Base-by-base conservation (phyloP, 2,797 vertebrate species). In the Austrolebias charrua region DNA sequence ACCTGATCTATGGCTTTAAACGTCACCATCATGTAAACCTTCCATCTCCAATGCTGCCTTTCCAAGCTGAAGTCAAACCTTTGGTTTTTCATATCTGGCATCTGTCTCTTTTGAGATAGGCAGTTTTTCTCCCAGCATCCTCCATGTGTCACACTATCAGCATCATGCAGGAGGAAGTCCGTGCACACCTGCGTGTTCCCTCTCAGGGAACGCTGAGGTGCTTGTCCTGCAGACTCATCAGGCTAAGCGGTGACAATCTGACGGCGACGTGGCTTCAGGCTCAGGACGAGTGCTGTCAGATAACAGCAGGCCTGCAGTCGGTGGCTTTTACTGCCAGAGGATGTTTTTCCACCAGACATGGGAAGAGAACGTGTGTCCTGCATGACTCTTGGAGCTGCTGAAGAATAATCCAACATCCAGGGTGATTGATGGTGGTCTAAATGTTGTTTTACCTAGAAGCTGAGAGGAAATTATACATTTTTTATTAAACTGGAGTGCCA, bases 61-160 rank as follows among this genome's bases (percentile, higher is more conserved):
- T 53, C 67, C 19, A 1, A 20, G n/a, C n/a, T 59, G 45, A 68
- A 69, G 59, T 67, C 18, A 6, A 33, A 13, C 6, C 33, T 2
- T 40, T 18, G 55, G 42, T 24, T 24, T 15, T 54, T 4, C 12
- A 20, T 46, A 51, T 9, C 49, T 50, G 43, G 48, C 67, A 69
- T 66, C 60, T 72, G 81, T 56, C 60, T 57, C 55, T 55, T 66
- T 58, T 55, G 38, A 81, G 78, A 84, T 82, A 75, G 79, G 61
- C 69, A 55, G 35, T 58, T 72, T 71, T 71, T 63, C 42, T 43
- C n/a, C 50, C 44, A 16, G 19, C 49, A 61, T 62, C 9, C 2
- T 44, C 35, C 45, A 18, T 19, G 15, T 24, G 19, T 54, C 45
- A 61, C 29, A 11, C 78, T 78, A 69, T 84, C 79, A 69, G 75